Evolutionary conservation across 2,113 vertebrate species (phyloP).

Genomic region (Hemicordylus capensis): DNA sequence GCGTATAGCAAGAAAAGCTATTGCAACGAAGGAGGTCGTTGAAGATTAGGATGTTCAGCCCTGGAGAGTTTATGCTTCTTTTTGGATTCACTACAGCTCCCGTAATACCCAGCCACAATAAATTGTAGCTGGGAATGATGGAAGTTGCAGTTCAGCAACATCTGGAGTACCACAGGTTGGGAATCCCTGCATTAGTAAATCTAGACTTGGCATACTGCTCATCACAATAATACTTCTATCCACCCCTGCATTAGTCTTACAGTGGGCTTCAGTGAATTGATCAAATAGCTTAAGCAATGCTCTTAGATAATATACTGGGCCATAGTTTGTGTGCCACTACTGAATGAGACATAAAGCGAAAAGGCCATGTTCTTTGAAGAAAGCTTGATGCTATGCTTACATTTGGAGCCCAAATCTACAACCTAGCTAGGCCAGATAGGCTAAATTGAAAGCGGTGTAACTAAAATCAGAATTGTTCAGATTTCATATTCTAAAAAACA

Average conservation of each 20-base stretch:
- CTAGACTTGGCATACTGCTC: too few relatives aligned
- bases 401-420: background rate
- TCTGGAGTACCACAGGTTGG: too few relatives aligned
- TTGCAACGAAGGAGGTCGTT: background rate
- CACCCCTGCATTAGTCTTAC: too few relatives aligned
- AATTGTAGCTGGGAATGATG: too few relatives aligned
- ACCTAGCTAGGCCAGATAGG: background rate
- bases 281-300: too few relatives aligned
- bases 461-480: background rate
- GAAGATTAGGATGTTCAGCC: background rate
- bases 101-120: too few relatives aligned
- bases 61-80: background rate
- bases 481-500: background rate
- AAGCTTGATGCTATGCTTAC: background rate
- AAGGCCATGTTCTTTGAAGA: slow-evolving; percentile 23
- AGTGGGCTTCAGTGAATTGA: too few relatives aligned
- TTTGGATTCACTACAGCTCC: too few relatives aligned
- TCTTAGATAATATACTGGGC: too few relatives aligned
- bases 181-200: slow-evolving; percentile 36
- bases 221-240: too few relatives aligned
- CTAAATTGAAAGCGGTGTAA: background rate
- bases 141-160: too few relatives aligned
- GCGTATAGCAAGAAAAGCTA: background rate
- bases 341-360: slow-evolving; percentile 45
- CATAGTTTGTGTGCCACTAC: slow-evolving; percentile 8